phyloP scores from a whole-genome alignment of 2,113 vertebrate species.

The Shinisaurus crocodilurus region DNA sequence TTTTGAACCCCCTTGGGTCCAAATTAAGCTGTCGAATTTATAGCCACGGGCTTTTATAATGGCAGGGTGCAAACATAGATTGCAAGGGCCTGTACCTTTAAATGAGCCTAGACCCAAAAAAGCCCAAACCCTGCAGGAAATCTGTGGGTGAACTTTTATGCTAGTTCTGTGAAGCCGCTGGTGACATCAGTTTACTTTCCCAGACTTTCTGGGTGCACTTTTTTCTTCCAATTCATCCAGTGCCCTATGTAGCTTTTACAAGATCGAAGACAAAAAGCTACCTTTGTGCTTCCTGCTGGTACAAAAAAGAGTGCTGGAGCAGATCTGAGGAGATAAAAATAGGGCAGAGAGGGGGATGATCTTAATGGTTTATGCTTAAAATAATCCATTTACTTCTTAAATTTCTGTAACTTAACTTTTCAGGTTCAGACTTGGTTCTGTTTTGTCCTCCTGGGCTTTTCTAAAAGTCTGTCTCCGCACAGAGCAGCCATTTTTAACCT shows the following conservation, averaged over 20 bases:
- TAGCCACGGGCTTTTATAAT: not conserved
- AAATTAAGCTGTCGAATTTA: not conserved
- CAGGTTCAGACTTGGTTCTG: conserved; percentile 17
- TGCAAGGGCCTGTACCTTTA: not conserved
- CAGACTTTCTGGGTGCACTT: not conserved
- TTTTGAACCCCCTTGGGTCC: not conserved
- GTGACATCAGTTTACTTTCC: too few species aligned
- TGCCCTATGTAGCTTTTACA: not conserved
- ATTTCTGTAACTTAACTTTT: not conserved
- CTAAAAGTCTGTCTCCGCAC: not conserved
- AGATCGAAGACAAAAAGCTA: not conserved
- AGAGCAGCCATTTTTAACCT: not conserved
- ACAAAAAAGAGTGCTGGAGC: not conserved
- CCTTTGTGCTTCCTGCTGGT: not conserved
- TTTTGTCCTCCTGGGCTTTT: conserved; percentile 32
- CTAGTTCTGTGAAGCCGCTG: too few species aligned
- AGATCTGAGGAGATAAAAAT: fast-evolving
- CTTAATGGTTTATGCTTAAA: fast-evolving
- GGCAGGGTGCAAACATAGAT: not conserved
- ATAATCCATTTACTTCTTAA: conserved; percentile 10
- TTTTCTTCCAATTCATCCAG: not conserved
- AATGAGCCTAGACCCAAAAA: too few species aligned
- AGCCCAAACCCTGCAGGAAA: too few species aligned
- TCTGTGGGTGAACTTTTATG: too few species aligned
- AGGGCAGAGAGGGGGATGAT: not conserved